These are phyloP conservation scores for Corythaeola cristata DNA, from an alignment of 2,113 vertebrate species.

Conservation along the genomic window DNA sequence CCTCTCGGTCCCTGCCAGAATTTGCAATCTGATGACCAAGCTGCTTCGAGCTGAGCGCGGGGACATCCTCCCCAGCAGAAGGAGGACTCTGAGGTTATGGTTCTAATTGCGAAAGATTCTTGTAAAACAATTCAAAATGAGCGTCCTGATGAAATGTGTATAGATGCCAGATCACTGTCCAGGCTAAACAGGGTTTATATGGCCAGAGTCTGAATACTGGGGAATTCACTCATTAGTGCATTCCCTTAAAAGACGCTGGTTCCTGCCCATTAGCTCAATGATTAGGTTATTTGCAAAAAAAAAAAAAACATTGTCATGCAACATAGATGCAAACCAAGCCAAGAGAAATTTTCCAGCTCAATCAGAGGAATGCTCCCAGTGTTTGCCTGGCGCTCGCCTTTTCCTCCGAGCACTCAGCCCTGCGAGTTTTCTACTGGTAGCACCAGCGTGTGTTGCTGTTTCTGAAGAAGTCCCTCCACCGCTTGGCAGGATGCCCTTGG, in stretches of 20 bases:
- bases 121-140: slow-evolving; percentile 24
- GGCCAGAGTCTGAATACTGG: not conserved
- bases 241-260: not conserved
- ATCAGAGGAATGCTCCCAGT: not conserved
- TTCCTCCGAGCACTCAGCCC: not conserved
- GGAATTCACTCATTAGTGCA: slow-evolving; percentile 43
- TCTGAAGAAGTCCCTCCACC: not conserved
- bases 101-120: slow-evolving; percentile 48
- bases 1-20: not conserved
- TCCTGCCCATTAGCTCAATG: slow-evolving; percentile 24
- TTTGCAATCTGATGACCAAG: slow-evolving; percentile 16
- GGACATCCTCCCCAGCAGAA: not conserved
- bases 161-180: slow-evolving; percentile 24
- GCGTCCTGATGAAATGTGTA: slow-evolving; percentile 10
- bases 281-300: not conserved
- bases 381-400: not conserved
- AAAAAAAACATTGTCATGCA: not conserved
- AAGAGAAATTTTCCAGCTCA: slow-evolving; percentile 1
- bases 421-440: not conserved
- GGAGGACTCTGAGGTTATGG: not conserved
- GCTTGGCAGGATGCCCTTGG: not conserved
- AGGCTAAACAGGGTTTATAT: not conserved
- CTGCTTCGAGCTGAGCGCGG: not conserved
- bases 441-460: not conserved
- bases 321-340: not conserved